Evolutionary conservation across 2,888 invertebrate species (phyloP).

Genomic region (Acronicta leporina): DNA sequence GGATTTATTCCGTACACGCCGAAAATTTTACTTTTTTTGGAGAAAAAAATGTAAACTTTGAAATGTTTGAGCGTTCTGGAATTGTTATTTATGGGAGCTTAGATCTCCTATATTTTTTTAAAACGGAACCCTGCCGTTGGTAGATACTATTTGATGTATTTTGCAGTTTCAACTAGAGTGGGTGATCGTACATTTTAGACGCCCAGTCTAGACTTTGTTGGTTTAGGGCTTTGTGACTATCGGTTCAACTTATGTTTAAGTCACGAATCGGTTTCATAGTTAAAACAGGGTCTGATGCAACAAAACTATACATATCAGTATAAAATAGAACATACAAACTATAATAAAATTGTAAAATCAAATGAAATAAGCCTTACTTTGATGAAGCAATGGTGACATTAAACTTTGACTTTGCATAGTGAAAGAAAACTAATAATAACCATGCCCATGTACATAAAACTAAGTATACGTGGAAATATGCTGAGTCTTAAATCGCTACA

Average conservation of each 20-base stretch:
- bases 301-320: no score
- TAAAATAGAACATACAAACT: no score
- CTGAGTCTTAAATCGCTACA: background rate
- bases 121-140: slow-evolving; percentile 17
- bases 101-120: slow-evolving; percentile 25
- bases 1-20: slow-evolving; percentile 62
- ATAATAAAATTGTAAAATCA: no score
- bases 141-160: slow-evolving; percentile 33
- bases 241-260: background rate
- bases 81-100: slow-evolving; percentile 45
- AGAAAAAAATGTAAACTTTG: slow-evolving; percentile 39
- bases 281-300: background rate
- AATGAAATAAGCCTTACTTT: background rate
- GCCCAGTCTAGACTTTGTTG: slow-evolving; percentile 43
- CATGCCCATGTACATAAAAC: background rate
- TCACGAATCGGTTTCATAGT: background rate
- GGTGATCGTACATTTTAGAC: slow-evolving; percentile 5
- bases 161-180: slow-evolving; percentile 24
- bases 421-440: background rate
- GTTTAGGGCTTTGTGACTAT: slow-evolving; percentile 19
- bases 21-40: slow-evolving; percentile 17
- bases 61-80: slow-evolving; percentile 35
- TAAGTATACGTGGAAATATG: background rate
- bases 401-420: background rate
- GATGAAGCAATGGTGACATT: background rate